A percentile compares a stretch with the other conserved stretches of the same genome.
Conservation (phyloP, 2,797 vertebrate genomes). For the Parauchenoglanis ngamensis region DNA sequence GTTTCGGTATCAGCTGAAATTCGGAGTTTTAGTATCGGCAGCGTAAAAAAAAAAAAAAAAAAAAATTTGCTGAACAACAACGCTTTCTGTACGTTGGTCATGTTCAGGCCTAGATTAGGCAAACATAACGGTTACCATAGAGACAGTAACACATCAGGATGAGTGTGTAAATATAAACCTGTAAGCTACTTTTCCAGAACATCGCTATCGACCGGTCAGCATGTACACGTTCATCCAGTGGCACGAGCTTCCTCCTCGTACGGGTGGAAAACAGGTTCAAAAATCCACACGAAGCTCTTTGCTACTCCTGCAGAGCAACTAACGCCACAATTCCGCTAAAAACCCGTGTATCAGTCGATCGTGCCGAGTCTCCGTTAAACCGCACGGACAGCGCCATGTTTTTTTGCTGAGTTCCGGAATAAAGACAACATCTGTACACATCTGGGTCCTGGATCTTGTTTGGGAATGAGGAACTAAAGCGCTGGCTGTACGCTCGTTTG, state of each 20-base stretch:
- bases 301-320: background rate
- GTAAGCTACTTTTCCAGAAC: too few relatives aligned
- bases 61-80: background rate
- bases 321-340: background rate
- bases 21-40: background rate
- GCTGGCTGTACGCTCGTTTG: too few relatives aligned
- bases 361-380: background rate
- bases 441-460: background rate
- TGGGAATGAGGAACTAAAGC: background rate
- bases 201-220: background rate
- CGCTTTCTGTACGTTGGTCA: background rate
- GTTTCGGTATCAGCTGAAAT: background rate
- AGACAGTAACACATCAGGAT: background rate
- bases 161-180: background rate
- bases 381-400: background rate
- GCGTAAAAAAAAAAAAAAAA: too few relatives aligned
- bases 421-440: conserved; percentile 4
- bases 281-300: background rate
- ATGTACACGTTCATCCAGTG: too few relatives aligned
- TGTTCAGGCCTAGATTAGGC: background rate
- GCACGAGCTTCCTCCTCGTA: too few relatives aligned
- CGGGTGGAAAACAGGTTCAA: too few relatives aligned
- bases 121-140: background rate
- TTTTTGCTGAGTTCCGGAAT: background rate
- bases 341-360: background rate